Conservation (phyloP, 2,888 invertebrate genomes). For the Phanerotoma sp. region DNA sequence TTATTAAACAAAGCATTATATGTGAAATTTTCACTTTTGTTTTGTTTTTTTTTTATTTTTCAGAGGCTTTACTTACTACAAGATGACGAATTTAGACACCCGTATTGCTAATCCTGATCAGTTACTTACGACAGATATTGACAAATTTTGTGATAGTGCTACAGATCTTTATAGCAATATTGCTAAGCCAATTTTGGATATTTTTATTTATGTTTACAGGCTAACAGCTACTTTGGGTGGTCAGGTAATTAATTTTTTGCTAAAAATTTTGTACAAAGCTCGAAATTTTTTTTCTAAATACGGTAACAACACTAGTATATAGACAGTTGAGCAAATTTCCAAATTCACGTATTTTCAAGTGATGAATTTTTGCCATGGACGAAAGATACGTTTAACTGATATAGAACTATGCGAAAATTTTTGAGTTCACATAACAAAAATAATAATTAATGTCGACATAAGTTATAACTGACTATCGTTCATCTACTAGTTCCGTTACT, state of each 20-base stretch:
- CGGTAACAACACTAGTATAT: too few species aligned
- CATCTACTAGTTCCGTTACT: too few species aligned
- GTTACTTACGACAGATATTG: constrained; percentile 92
- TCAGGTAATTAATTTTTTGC: constrained; percentile 61
- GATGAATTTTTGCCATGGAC: too few species aligned
- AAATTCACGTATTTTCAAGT: too few species aligned
- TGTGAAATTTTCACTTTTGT: background rate
- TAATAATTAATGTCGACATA: too few species aligned
- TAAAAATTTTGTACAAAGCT: too few species aligned
- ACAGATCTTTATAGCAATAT: constrained; percentile 96
- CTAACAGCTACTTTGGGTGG: constrained; percentile 84
- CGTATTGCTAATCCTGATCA: constrained; percentile 96
- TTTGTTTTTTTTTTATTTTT: constrained; percentile 33
- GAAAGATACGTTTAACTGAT: too few species aligned
- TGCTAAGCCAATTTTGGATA: constrained; percentile 93
- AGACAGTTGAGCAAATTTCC: too few species aligned
- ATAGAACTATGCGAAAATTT: too few species aligned
- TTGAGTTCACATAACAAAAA: too few species aligned
- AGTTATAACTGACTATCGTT: too few species aligned
- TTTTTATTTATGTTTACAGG: constrained; percentile 89
- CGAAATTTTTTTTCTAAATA: too few species aligned
- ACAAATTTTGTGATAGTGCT: constrained; percentile 94
- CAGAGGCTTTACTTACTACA: constrained; percentile 94
- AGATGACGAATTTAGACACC: constrained; percentile 93
- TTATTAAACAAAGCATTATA: background rate